These are phyloP conservation scores for Panulirus ornatus DNA, from an alignment of 1,140 invertebrate species.

Conservation along the genomic window DNA sequence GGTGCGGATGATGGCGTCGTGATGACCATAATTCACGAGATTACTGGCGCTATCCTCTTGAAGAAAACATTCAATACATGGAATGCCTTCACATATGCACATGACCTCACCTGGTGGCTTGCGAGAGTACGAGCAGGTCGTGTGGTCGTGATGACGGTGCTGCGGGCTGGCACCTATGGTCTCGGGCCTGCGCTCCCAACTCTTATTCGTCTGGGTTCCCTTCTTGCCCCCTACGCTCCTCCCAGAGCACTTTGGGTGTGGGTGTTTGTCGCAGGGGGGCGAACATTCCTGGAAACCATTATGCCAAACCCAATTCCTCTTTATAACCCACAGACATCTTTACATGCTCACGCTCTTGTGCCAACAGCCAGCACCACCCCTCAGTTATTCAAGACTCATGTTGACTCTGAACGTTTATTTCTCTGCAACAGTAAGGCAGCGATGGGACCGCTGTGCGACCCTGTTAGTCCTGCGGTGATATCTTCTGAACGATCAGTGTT, in stretches of 20 bases:
- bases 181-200: slow-evolving; percentile 4
- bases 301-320: background rate
- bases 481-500: background rate
- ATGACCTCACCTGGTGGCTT: slow-evolving; percentile 60
- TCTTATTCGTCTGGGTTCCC: slow-evolving; percentile 44
- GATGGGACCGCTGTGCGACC: slow-evolving; percentile 50
- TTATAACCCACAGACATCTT: background rate
- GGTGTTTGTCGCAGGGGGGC: slow-evolving; percentile 55
- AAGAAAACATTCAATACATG: slow-evolving; percentile 61
- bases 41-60: slow-evolving; percentile 32
- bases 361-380: background rate
- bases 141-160: slow-evolving; percentile 44
- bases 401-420: background rate
- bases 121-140: slow-evolving; percentile 36
- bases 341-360: background rate
- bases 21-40: slow-evolving; percentile 53
- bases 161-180: slow-evolving; percentile 50
- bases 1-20: slow-evolving; percentile 44
- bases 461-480: background rate
- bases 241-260: slow-evolving; percentile 55
- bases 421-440: slow-evolving; percentile 42
- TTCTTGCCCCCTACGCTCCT: slow-evolving; percentile 45
- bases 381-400: background rate
- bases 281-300: slow-evolving; percentile 53
- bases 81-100: slow-evolving; percentile 38